Conservation (phyloP, 2,113 vertebrate species). For the Zosterops pallidus region DNA sequence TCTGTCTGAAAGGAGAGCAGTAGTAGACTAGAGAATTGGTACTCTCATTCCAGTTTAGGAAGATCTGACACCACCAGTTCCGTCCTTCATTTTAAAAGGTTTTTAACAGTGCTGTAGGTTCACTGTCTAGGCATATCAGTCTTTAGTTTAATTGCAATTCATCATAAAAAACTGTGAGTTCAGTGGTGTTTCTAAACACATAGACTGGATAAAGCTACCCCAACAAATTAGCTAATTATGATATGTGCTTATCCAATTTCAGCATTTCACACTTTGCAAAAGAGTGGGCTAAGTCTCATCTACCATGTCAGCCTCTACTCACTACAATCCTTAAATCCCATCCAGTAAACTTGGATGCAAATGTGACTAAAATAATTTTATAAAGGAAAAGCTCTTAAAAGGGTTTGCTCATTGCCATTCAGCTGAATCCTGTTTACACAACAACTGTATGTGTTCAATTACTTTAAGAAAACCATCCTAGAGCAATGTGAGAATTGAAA, state of each 20-base stretch:
- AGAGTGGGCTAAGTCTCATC: conserved; percentile 6
- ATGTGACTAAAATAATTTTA: conserved; percentile 30
- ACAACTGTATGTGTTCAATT: neutral
- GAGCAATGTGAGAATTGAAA: neutral
- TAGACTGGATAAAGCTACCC: neutral
- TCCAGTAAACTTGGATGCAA: neutral
- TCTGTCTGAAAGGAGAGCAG: neutral
- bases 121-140: neutral
- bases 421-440: conserved; percentile 31
- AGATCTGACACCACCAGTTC: neutral
- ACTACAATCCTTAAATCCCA: conserved; percentile 15
- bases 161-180: neutral
- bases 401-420: neutral
- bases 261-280: conserved; percentile 50
- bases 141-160: neutral
- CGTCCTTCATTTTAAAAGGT: neutral
- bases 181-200: conserved; percentile 13
- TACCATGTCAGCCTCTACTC: conserved; percentile 14
- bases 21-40: neutral
- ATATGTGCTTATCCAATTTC: conserved; percentile 19
- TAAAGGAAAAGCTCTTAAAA: neutral
- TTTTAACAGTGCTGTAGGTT: neutral
- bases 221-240: conserved; percentile 37
- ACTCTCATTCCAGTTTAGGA: neutral
- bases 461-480: neutral